Evolutionary conservation across 1,140 invertebrate genomes (phyloP).

Genomic region (Gryllus bimaculatus): DNA sequence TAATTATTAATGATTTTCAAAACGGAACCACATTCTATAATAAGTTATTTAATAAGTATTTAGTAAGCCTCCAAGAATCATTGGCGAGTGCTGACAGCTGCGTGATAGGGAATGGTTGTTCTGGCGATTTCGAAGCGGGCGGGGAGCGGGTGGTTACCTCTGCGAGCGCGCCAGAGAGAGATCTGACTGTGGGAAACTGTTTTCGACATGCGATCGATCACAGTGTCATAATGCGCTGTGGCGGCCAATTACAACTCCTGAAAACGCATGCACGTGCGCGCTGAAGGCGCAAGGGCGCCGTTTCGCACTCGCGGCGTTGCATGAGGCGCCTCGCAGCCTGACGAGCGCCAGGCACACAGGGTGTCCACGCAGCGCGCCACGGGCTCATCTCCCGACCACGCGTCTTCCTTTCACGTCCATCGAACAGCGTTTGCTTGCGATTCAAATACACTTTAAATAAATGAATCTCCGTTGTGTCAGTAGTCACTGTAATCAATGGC

Average conservation of each 20-base stretch:
- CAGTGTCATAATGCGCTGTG: background rate
- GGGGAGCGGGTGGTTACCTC: too few species aligned
- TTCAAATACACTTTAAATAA: too few species aligned
- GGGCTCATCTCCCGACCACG: background rate
- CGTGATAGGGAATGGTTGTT: too few species aligned
- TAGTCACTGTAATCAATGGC: too few species aligned
- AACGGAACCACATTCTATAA: too few species aligned
- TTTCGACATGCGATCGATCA: slow-evolving; percentile 3
- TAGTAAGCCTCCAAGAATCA: too few species aligned
- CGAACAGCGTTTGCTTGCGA: too few species aligned
- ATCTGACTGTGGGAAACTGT: background rate
- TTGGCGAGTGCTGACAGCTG: too few species aligned
- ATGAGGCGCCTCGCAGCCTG: background rate
- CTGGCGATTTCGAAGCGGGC: too few species aligned
- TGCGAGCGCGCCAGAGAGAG: background rate
- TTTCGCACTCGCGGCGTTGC: background rate
- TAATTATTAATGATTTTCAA: too few species aligned
- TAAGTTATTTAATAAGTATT: too few species aligned
- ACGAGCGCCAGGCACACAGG: background rate
- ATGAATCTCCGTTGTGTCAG: too few species aligned
- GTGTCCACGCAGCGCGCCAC: background rate
- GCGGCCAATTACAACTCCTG: background rate
- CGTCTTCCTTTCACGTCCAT: background rate
- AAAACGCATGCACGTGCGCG: background rate
- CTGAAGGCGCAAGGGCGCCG: background rate